These are phyloP conservation scores for Notarius lentiginosus DNA, from an alignment of 2,113 vertebrate genomes.

Conservation along the genomic window DNA sequence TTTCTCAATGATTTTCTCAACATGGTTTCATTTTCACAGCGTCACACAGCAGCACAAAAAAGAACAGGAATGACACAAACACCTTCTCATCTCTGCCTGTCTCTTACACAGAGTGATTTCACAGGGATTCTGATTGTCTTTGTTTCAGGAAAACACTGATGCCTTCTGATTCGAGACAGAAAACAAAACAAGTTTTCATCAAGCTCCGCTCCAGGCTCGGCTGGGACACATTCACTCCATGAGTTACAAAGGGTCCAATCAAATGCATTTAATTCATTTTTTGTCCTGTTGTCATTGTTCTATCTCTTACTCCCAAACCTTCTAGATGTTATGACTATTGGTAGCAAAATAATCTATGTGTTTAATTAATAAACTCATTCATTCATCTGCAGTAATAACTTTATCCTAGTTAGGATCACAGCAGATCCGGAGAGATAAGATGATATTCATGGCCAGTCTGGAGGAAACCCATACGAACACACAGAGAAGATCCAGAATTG, in stretches of 20 bases:
- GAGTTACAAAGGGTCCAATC: slow-evolving; percentile 31
- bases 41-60: background rate
- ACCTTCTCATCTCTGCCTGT: background rate
- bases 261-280: too few relatives aligned
- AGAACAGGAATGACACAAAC: background rate
- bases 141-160: slow-evolving; percentile 52
- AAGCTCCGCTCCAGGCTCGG: slow-evolving; percentile 53
- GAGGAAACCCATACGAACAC: background rate
- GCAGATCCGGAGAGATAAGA: background rate
- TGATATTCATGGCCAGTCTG: too few relatives aligned
- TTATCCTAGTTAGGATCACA: background rate
- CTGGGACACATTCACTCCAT: slow-evolving; percentile 59
- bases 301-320: slow-evolving; percentile 28
- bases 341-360: background rate
- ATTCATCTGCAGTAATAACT: background rate
- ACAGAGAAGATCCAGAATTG: background rate
- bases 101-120: slow-evolving; percentile 18
- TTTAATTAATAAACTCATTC: background rate
- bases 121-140: slow-evolving; percentile 55
- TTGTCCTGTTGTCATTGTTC: slow-evolving; percentile 47
- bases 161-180: slow-evolving; percentile 47
- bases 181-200: slow-evolving; percentile 62
- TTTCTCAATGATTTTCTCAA: background rate
- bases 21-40: too few relatives aligned
- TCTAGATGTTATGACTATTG: background rate